Percentiles rank a stretch among this genome's conserved stretches.
phyloP scores from a whole-genome alignment of 2,888 invertebrate genomes.

The Atrina japonica region DNA sequence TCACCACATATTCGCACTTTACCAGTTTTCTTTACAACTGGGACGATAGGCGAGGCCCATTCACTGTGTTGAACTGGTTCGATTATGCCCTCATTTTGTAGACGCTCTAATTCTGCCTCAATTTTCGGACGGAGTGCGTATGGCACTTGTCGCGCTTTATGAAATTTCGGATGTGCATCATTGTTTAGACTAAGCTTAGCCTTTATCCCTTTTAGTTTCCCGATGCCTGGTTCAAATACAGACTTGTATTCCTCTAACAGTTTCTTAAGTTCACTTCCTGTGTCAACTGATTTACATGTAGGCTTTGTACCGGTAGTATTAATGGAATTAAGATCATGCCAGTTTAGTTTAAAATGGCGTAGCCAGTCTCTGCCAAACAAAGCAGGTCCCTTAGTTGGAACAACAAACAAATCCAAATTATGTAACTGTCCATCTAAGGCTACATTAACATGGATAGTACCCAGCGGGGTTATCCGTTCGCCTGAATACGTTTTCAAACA shows the following conservation, averaged over 20 bases:
- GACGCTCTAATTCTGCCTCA: slow-evolving; percentile 28
- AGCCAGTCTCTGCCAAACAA: slow-evolving; percentile 18
- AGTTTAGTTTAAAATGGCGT: background rate
- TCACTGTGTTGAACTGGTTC: slow-evolving; percentile 34
- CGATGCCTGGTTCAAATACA: background rate
- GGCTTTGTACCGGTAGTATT: background rate
- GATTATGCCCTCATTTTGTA: slow-evolving; percentile 10
- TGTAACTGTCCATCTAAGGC: background rate
- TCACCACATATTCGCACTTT: slow-evolving; percentile 57
- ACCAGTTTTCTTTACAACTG: slow-evolving; percentile 52
- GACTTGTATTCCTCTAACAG: background rate
- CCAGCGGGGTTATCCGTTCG: background rate
- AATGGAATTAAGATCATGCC: background rate
- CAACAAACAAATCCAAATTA: slow-evolving; percentile 5
- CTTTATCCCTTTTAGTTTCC: background rate
- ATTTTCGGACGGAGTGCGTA: slow-evolving; percentile 47
- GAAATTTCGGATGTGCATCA: slow-evolving; percentile 39
- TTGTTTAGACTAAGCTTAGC: slow-evolving; percentile 33
- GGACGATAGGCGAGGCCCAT: slow-evolving; percentile 62
- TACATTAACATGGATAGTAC: background rate
- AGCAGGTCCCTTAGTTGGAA: background rate
- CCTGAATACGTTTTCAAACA: slow-evolving; percentile 11
- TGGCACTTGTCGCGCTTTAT: slow-evolving; percentile 47
- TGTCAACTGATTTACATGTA: background rate
- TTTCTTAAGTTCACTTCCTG: background rate